Evolutionary conservation across 2,113 vertebrate species (phyloP), one percentile per base, ranked within the genome.

Genomic region (Prinia subflava): DNA sequence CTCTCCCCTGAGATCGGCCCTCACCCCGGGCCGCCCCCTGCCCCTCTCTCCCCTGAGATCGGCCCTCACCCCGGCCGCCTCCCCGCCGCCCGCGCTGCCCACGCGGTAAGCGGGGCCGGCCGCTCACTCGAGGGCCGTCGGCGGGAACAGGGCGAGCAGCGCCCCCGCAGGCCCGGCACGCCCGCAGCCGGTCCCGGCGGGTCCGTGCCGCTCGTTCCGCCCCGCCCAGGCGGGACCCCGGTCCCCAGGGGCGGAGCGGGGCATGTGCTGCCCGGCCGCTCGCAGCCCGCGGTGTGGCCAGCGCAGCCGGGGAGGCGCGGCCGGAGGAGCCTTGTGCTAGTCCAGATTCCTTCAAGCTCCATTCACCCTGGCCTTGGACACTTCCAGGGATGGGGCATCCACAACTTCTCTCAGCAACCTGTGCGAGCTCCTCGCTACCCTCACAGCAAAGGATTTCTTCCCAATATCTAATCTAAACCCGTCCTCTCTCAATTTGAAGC

Each of bases 271-370:
- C 33, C 19, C 3, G 7, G 6, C 17, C 15, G 23, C 11, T 1
- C 2, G 16, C 11, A 8, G 39, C 3, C 12, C 4, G 13, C 12
- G 6, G 4, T 2, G 15, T 7, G 15, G 22, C 59, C 27, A 1
- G 53, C 13, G 50, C 19, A 13, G 22, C 8, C 5, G 0, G 10
- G 5, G 1, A 3, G 11, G 24, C 4, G 6, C 4, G 9, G 21
- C 4, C 1, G 0, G 6, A 2, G 44, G 1, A 1, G 5, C 0
- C 0, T 50, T 42, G 0, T 3, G 1, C 2, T 7, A 0, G 2
- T 13, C 1, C 13, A 0, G 14, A 13, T 46, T 39, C 5, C 5
- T 46, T 6, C 9, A 10, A 15, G 6, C n/a, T 8, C 13, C 20
- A 2, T 42, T 53, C 31, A 21, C 0, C 28, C 11, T 24, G 52